Evolutionary conservation across 2,888 invertebrate genomes (phyloP), one percentile per base, ranked within the genome.

Genomic region (Lasioglossum leucozonium): DNA sequence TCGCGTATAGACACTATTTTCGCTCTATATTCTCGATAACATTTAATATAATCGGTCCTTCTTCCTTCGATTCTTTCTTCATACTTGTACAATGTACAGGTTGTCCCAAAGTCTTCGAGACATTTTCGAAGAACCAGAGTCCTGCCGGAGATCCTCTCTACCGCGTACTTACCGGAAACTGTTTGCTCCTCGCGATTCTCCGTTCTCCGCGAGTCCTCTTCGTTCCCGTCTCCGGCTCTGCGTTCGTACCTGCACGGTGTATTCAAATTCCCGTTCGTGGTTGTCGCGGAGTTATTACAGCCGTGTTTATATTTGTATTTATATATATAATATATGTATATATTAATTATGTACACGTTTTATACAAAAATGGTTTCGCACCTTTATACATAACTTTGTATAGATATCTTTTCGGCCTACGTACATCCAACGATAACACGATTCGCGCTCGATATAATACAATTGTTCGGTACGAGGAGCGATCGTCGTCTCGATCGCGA

Each of bases 291-390:
- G 58, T 58, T 58, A 58, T 26, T 0, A 30, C 13, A 58, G 86
- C 90, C 84, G 84, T 90, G 87, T 91, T 87, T 87, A 84, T 88
- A 84, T 88, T 82, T 85, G 75, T 87, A 84, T 87, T 77, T 86
- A 86, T 87, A 85, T 90, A 80, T 85, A 84, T 93, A 65, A 65
- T 65, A 91, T 92, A 88, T 91, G 90, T 92, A 93, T 93, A 93
- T 93, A 94, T 94, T 93, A 93, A 93, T 92, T 94, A 94, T 94
- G 90, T 94, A 94, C 94, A 94, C 87, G 92, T 84, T 92, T 94
- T 94, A 93, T 94, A 94, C 93, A 94, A 94, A 94, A 94, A 93
- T 93, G 91, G 93, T 93, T 92, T 93, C 91, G 91, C 91, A 86
- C 92, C 91, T 94, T 94, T 94, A 93, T 94, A 94, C 93, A 94